Base-by-base conservation (phyloP, 2,797 vertebrate species). In the Xyrichtys novacula region DNA sequence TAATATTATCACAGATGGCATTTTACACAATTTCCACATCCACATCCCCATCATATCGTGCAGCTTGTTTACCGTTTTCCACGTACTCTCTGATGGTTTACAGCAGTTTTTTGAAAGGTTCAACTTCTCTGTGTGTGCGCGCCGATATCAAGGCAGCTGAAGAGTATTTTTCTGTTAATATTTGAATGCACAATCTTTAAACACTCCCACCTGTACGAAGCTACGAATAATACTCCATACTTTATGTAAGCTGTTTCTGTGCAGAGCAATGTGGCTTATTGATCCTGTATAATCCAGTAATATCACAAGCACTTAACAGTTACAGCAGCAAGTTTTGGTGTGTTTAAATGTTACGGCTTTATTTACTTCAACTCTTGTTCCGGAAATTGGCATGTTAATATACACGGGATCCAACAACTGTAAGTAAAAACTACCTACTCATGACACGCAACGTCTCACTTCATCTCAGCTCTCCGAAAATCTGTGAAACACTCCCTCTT, bases 341-440 rank as follows among this genome's bases (percentile, higher is more conserved):
- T 74, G 71, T 80, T 76, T 74, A 59, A 83, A 68, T 57, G 59
- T 79, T 70, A 38, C 65, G 73, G 72, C 58, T 67, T 63, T 65
- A 40, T 71, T 39, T 67, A 7, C 71, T 57, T 56, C 56, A 54
- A 34, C 48, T 59, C 36, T 67, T 61, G 17, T 73, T 83, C 75
- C 46, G 58, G 48, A 79, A 75, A 75, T 64, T 48, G 65, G 54
- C 56, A 31, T 76, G 60, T 65, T 76, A 69, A 85, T n/a, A 76
- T 64, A 85, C 81, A 88, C 83, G 83, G 89, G 81, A 90, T 93
- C 93, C 94, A 94, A 94, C 94, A 94, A 94, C 93, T 92, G 71
- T 87, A 65, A 79, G 68, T 87, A 91, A 94, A 94, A 92, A 92
- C 94, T 95, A 95, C 94, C 94, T 95, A 94, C 77, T 42, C 81